A percentile compares a stretch with the other conserved stretches of the same genome.
phyloP scores from a whole-genome alignment of 2,113 vertebrate species.

The Anhinga rufa region DNA sequence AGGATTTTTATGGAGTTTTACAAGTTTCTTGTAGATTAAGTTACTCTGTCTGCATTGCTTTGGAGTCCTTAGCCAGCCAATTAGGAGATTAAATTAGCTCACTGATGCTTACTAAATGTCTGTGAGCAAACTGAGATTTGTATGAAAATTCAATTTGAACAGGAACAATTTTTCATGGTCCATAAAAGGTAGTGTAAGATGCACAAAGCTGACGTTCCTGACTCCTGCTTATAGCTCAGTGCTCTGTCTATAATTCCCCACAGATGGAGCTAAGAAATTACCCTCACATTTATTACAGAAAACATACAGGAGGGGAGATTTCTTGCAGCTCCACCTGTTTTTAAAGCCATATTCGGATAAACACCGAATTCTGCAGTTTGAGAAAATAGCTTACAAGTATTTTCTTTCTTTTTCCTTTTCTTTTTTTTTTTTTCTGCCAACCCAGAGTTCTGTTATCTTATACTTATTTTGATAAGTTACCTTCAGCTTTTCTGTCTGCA shows the following conservation, averaged over 20 bases:
- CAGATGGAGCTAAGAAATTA: not conserved
- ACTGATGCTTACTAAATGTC: not conserved
- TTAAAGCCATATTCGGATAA: not conserved
- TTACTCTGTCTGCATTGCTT: not conserved
- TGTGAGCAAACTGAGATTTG: not conserved
- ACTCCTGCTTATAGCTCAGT: not conserved
- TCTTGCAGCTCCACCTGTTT: not conserved
- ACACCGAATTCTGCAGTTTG: not conserved
- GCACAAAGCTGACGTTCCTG: not conserved
- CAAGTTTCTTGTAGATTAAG: not conserved
- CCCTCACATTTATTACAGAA: not conserved
- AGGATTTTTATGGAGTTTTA: not conserved
- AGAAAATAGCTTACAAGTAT: not conserved
- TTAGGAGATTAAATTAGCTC: not conserved
- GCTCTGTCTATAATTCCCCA: not conserved
- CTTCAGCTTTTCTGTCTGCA: conserved; percentile 66
- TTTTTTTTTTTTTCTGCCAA: not conserved
- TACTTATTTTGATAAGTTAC: conserved; percentile 62
- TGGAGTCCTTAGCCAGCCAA: not conserved
- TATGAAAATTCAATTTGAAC: not conserved
- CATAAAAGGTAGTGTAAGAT: not conserved
- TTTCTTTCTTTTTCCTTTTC: not conserved
- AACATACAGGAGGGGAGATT: not conserved
- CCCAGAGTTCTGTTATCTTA: conserved; percentile 49
- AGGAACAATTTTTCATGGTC: not conserved